These are phyloP conservation scores for Neoitamus cyanurus DNA, from an alignment of 2,888 invertebrate genomes.

Conservation along the genomic window DNA sequence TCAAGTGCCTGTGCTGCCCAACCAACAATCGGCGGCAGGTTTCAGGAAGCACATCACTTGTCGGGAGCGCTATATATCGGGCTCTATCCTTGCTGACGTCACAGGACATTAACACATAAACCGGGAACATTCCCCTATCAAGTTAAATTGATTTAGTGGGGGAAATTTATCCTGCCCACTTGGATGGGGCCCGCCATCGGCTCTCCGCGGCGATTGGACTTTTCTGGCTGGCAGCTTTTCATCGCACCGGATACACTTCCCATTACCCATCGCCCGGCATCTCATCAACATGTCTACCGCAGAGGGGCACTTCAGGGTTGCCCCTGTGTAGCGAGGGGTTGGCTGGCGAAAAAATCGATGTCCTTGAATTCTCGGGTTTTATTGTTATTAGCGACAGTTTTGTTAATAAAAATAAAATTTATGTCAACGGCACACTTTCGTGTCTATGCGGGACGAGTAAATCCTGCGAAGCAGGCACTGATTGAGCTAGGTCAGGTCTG, in stretches of 20 bases:
- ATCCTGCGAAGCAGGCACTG: background rate
- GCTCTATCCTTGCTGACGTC: conserved; percentile 38
- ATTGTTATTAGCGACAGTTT: conserved; percentile 58
- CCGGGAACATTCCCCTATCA: conserved; percentile 24
- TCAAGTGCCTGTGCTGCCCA: conserved; percentile 45
- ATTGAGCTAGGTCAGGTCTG: conserved; percentile 40
- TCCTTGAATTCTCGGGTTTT: conserved; percentile 57
- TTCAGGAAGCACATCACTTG: conserved; percentile 41
- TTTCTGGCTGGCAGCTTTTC: conserved; percentile 36
- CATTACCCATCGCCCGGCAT: conserved; percentile 35
- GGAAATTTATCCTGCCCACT: conserved; percentile 53
- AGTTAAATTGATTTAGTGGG: conserved; percentile 47
- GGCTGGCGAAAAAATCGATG: conserved; percentile 54
- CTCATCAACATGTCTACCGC: conserved; percentile 42
- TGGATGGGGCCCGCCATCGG: conserved; percentile 35
- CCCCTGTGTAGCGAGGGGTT: background rate
- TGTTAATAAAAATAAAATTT: conserved; percentile 58
- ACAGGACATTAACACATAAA: conserved; percentile 44
- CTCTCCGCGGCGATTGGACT: conserved; percentile 40
- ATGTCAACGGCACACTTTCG: conserved; percentile 55
- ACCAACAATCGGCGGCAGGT: conserved; percentile 43
- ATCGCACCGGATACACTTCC: conserved; percentile 38
- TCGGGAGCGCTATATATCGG: conserved; percentile 33
- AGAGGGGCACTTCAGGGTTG: conserved; percentile 41
- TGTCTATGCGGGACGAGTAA: conserved; percentile 14